phyloP scores from a whole-genome alignment of 2,797 vertebrate species.

The Poecilia gillii region DNA sequence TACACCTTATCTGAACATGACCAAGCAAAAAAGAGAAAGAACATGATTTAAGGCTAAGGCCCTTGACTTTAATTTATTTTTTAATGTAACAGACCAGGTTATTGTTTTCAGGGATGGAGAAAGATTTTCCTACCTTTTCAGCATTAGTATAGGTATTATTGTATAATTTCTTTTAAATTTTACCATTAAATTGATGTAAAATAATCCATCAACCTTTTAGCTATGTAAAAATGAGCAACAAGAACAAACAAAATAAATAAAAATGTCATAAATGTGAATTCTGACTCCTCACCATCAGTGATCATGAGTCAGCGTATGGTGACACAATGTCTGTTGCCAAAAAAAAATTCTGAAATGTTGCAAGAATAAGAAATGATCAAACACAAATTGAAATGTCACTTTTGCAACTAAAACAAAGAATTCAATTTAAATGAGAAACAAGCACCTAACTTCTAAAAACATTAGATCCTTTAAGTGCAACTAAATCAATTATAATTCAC shows the following conservation, averaged over 20 bases:
- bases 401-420: background rate
- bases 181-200: background rate
- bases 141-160: background rate
- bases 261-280: background rate
- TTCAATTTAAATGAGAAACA: background rate
- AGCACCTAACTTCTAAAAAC: background rate
- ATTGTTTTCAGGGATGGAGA: background rate
- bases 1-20: conserved; percentile 45
- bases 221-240: background rate
- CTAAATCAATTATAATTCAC: background rate
- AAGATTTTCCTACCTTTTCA: background rate
- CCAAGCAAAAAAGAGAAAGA: conserved; percentile 44
- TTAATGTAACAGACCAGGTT: background rate
- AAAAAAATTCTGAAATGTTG: background rate
- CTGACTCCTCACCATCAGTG: background rate
- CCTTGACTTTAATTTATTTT: background rate
- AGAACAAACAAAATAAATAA: background rate
- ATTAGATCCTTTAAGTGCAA: background rate
- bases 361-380: background rate
- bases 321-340: background rate
- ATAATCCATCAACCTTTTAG: background rate
- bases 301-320: background rate
- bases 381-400: background rate
- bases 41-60: conserved; percentile 12
- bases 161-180: background rate